Base-by-base conservation (phyloP, 2,888 invertebrate genomes). In the Perizoma flavofasciatum region DNA sequence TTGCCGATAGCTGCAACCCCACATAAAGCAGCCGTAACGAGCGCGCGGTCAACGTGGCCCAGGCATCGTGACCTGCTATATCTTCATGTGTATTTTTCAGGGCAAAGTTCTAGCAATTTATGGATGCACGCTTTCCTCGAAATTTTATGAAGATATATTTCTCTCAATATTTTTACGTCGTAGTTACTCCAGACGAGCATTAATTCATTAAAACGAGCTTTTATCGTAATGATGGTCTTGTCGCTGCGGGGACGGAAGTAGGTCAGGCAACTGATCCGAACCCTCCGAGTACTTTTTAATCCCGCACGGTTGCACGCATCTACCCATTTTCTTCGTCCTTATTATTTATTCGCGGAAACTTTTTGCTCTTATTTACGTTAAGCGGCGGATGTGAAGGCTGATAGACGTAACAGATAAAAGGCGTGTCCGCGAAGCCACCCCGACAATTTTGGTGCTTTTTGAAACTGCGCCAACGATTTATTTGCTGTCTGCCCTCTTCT, bases 331-430 rank as follows among this genome's bases (percentile, higher is more conserved):
- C 69, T 70, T 69, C 65, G 59, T 61, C 65, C 72, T 79, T 79
- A 78, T 83, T 82, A 82, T 83, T 82, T 82, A 81, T 83, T 79
- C 78, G 63, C 68, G 65, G 62, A 63, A 73, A 75, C 73, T 79
- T 82, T 81, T 81, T 83, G 76, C 73, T 74, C 73, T 83, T 85
- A 85, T 86, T 86, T 86, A 84, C 80, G 78, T 81, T 75, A 74
- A 77, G 69, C 73, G 67, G 74, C 73, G 77, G 76, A 81, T 77
- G 76, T 78, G 74, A 79, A 81, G 74, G 72, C 74, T 86, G 84
- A 86, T 88, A 86, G 85, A 86, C 88, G 83, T 85, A 79, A 91
- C 91, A 91, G 87, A 88, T 88, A 89, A 91, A 91, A 89, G 89
- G 90, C 90, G 90, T 85, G 83, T 79, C 88, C 78, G 78, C 74